Percentiles rank a stretch among this genome's conserved stretches.
phyloP scores from a whole-genome alignment of 2,797 vertebrate species.

The Anas bahamensis region DNA sequence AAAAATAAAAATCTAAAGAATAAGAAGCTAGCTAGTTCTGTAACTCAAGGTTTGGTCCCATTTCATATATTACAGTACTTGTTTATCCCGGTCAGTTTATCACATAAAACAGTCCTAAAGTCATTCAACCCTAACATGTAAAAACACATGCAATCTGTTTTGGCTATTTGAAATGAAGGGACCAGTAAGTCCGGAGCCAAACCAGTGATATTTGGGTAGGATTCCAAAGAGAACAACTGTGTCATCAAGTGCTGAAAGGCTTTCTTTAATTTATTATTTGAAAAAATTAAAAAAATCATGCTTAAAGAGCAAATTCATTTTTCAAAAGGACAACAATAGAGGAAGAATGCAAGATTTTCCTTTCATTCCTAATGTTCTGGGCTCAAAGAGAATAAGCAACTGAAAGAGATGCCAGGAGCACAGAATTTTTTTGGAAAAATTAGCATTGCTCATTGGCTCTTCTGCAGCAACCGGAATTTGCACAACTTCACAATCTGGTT shows the following conservation, averaged over 20 bases:
- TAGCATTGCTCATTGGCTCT: neutral
- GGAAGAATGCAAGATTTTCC: conserved; percentile 13
- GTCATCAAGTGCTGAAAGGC: neutral
- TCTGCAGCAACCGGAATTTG: neutral
- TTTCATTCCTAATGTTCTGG: neutral
- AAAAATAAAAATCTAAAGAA: neutral
- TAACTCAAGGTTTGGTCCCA: neutral
- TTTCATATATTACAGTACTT: conserved; percentile 17
- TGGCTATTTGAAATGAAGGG: neutral
- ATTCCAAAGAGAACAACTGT: neutral
- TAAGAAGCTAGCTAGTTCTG: neutral
- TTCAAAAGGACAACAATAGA: conserved; percentile 1
- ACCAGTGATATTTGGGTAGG: neutral
- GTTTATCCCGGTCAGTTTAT: conserved; percentile 6
- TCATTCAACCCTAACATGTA: neutral
- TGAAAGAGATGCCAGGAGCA: neutral
- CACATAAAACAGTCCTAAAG: conserved; percentile 19
- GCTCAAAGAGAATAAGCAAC: neutral
- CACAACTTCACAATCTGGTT: neutral
- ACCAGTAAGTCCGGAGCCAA: neutral
- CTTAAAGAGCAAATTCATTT: neutral
- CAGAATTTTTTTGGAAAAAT: neutral
- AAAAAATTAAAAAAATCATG: accelerated
- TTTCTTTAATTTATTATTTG: neutral
- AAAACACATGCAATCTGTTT: neutral